Evolutionary conservation across 2,113 vertebrate genomes (phyloP), one percentile per base, ranked within the genome.

Genomic region (Anhinga rufa): DNA sequence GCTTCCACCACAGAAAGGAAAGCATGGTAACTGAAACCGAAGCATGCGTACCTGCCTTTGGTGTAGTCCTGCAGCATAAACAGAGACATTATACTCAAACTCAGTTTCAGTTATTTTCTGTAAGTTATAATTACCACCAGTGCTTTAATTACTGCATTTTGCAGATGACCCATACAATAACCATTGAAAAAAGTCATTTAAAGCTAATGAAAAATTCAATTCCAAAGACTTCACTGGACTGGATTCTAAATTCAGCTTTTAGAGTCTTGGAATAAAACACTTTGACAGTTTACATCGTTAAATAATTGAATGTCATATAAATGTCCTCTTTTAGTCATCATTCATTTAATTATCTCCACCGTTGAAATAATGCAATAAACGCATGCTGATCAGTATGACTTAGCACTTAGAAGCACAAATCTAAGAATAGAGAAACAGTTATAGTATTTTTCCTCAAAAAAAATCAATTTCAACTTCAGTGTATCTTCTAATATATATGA

Each of bases 301-400:
- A 96, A 96, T 90, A 94, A 96, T 75, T 93, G 90, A 88, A 94
- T 90, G 95, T 52, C 88, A 92, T 81, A 93, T 86, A 92, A 96
- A 88, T 34, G 64, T 83, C 60, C 64, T 88, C 82, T 90, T 97
- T 91, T 74, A 95, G 90, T 94, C 68, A 93, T 83, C 79, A 94
- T 46, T 94, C 85, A 92, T 94, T 95, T 91, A 82, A 96, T 93
- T 96, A 94, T 86, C 71, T 90, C 60, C 60, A 75, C 49, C 22
- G 17, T 19, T 86, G 88, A 94, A 96, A 92, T 86, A 93, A 94
- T 80, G 90, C 82, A 92, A 70, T 87, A 94, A 90, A 60, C n/a
- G 62, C 76, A 64, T 69, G 66, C 66, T 77, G 94, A 92, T 94
- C 89, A 88, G 69, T 82, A 91, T 87, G 84, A 92, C 71, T 91